These are phyloP conservation scores for Meiosimyza decipiens DNA, from an alignment of 2,888 invertebrate genomes.

Conservation along the genomic window DNA sequence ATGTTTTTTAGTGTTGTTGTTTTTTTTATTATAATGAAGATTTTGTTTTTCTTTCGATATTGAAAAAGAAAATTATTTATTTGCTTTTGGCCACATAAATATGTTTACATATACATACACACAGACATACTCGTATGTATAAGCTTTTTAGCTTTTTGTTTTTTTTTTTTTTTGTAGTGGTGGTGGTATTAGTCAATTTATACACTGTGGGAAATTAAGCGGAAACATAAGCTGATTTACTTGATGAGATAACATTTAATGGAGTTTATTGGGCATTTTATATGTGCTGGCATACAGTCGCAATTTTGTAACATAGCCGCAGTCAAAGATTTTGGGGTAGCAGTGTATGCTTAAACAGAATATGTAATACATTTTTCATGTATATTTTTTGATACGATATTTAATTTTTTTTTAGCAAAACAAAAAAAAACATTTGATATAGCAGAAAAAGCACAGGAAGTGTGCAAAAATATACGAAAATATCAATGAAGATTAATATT, in stretches of 20 bases:
- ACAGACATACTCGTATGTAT: neutral
- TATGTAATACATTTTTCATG: slow-evolving; percentile 3
- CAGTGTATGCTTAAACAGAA: neutral
- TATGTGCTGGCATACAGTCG: slow-evolving; percentile 35
- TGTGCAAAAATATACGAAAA: too few species aligned
- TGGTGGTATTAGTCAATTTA: slow-evolving; percentile 5
- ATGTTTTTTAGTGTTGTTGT: slow-evolving; percentile 22
- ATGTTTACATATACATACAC: slow-evolving; percentile 12
- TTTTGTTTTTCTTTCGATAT: slow-evolving; percentile 19
- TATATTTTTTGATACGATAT: slow-evolving; percentile 20
- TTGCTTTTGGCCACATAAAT: slow-evolving; percentile 50
- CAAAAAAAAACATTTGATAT: neutral
- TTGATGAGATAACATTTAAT: slow-evolving; percentile 20
- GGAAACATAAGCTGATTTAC: slow-evolving; percentile 24
- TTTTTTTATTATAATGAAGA: slow-evolving; percentile 37
- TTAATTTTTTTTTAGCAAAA: neutral
- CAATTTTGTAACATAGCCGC: neutral
- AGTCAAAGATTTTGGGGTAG: neutral
- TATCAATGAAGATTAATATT: too few species aligned
- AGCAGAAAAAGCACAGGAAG: neutral
- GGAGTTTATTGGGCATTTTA: slow-evolving; percentile 26
- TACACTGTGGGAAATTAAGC: slow-evolving; percentile 13
- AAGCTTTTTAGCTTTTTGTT: slow-evolving; percentile 10
- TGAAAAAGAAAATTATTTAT: slow-evolving; percentile 52
- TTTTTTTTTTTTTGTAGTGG: slow-evolving; percentile 7